These are phyloP conservation scores for Rhynchopsitta pachyrhyncha DNA, from an alignment of 2,113 vertebrate genomes.

Conservation along the genomic window DNA sequence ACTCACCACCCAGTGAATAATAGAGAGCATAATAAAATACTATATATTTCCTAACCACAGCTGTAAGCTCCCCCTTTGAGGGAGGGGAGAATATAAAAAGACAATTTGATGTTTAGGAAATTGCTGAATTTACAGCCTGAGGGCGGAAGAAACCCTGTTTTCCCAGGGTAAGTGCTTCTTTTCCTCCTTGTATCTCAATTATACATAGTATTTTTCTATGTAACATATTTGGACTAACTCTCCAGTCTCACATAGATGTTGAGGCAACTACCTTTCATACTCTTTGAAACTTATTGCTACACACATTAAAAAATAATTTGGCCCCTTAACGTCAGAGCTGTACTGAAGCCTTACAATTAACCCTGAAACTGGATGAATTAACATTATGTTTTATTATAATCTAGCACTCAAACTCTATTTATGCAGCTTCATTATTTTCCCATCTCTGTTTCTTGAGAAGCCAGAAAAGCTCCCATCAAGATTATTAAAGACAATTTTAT, in stretches of 20 bases:
- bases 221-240: background rate
- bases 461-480: background rate
- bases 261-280: background rate
- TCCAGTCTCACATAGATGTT: background rate
- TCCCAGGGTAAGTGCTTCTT: background rate
- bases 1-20: background rate
- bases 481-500: background rate
- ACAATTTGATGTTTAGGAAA: background rate
- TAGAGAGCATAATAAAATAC: background rate
- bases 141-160: background rate
- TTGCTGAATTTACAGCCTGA: background rate
- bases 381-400: constrained; percentile 4
- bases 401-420: background rate
- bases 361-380: constrained; percentile 13
- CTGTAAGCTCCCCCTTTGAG: background rate
- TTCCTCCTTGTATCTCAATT: background rate
- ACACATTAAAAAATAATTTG: constrained; percentile 14
- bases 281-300: background rate
- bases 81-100: background rate
- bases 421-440: constrained; percentile 30
- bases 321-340: background rate
- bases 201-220: background rate
- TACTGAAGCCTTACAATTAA: background rate
- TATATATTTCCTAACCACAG: background rate
- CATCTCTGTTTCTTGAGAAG: constrained; percentile 15